phyloP scores from a whole-genome alignment of 2,797 vertebrate species.

The Malurus splendens region DNA sequence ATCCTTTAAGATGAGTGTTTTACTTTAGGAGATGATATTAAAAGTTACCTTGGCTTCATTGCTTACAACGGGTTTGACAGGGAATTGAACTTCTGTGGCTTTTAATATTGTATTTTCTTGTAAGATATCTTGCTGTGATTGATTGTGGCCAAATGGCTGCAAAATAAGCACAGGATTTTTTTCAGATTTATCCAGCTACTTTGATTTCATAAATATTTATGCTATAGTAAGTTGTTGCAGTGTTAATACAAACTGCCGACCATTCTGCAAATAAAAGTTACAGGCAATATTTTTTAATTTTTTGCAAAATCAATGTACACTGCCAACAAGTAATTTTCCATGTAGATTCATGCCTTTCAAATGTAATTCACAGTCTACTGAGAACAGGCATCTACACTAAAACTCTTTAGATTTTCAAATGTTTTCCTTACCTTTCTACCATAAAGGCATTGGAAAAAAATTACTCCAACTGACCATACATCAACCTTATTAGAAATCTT shows the following conservation, averaged over 20 bases:
- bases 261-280: not conserved
- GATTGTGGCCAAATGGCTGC: slow-evolving; percentile 98
- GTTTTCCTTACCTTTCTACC: slow-evolving; percentile 88
- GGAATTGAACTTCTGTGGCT: slow-evolving; percentile 98
- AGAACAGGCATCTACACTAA: not conserved
- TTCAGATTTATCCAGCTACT: slow-evolving; percentile 14
- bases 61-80: slow-evolving; percentile 95
- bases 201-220: slow-evolving; percentile 10
- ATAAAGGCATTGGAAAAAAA: slow-evolving; percentile 99
- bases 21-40: not conserved
- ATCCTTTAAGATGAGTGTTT: not conserved
- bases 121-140: slow-evolving; percentile 98
- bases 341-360: not conserved
- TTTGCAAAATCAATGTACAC: not conserved
- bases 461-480: slow-evolving; percentile 97
- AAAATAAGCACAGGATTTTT: slow-evolving; percentile 40
- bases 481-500: slow-evolving; percentile 99
- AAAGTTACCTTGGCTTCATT: slow-evolving; percentile 94
- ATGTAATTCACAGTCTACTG: not conserved
- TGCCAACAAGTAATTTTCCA: not conserved
- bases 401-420: not conserved
- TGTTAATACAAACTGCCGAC: not conserved
- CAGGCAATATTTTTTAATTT: not conserved
- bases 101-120: slow-evolving; percentile 99
- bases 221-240: not conserved